Evolutionary conservation across 1,140 invertebrate genomes (phyloP).

Genomic region (Rhyzopertha dominica): DNA sequence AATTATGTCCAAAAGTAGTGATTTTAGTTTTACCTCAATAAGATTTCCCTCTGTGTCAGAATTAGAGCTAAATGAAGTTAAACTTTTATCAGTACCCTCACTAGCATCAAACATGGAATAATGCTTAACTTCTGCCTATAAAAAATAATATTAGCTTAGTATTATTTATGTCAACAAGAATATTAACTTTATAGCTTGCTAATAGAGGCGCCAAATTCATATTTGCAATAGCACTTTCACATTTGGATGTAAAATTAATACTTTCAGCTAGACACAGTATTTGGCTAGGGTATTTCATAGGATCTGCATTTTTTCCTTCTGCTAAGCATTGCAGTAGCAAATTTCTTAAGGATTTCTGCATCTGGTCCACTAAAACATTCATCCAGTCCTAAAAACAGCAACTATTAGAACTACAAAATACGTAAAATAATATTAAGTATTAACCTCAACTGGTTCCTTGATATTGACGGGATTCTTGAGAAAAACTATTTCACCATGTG

Average conservation of each 20-base stretch:
- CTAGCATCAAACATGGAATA: constrained; percentile 49
- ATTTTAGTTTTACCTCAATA: constrained; percentile 60
- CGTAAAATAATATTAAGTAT: neutral
- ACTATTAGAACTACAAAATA: constrained; percentile 3
- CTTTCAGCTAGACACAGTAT: constrained; percentile 67
- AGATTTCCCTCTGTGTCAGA: constrained; percentile 41
- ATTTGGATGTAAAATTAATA: constrained; percentile 75
- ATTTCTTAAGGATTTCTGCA: constrained; percentile 71
- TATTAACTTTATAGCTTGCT: constrained; percentile 37
- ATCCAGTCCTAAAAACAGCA: constrained; percentile 68
- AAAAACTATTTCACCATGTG: constrained; percentile 79
- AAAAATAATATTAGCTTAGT: constrained; percentile 14
- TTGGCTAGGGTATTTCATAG: constrained; percentile 79
- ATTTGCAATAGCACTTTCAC: constrained; percentile 72
- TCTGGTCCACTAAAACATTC: constrained; percentile 70
- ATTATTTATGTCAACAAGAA: neutral
- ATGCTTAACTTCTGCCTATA: constrained; percentile 55
- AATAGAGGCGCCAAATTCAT: constrained; percentile 56
- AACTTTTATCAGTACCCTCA: constrained; percentile 35
- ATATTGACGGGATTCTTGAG: constrained; percentile 73
- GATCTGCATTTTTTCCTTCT: constrained; percentile 60
- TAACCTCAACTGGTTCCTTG: constrained; percentile 70
- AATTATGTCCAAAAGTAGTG: constrained; percentile 88
- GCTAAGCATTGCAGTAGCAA: constrained; percentile 65
- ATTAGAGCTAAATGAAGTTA: constrained; percentile 26